A percentile compares a stretch with the other conserved stretches of the same genome.
Conservation (phyloP, 2,113 vertebrate genomes). For the Centropristis striata region DNA sequence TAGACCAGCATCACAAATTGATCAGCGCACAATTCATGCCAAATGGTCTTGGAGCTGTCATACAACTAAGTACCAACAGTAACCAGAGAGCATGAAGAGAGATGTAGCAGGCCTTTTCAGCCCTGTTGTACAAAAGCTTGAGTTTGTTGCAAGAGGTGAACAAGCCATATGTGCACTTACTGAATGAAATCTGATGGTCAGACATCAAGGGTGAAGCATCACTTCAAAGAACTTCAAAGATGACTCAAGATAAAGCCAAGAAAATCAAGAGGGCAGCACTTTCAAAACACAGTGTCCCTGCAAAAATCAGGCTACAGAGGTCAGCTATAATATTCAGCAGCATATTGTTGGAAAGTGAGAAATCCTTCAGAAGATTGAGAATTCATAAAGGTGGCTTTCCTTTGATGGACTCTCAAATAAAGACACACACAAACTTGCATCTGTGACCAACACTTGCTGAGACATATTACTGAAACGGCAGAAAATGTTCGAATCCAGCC, state of each 20-base stretch:
- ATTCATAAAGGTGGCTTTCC: background rate
- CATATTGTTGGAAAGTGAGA: background rate
- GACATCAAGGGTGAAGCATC: background rate
- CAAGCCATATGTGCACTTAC: background rate
- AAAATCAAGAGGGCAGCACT: background rate
- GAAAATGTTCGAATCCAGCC: background rate
- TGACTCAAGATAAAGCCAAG: background rate
- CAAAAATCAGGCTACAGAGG: background rate
- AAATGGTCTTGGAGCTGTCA: too few relatives aligned
- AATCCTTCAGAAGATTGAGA: background rate
- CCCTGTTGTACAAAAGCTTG: too few relatives aligned
- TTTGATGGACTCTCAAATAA: background rate
- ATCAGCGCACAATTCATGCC: too few relatives aligned
- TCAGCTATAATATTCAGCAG: background rate
- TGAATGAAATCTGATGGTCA: too few relatives aligned
- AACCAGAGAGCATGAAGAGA: too few relatives aligned
- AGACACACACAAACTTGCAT: too few relatives aligned
- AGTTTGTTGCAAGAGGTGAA: background rate
- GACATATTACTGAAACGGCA: background rate
- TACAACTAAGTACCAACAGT: too few relatives aligned
- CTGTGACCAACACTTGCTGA: too few relatives aligned
- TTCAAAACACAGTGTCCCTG: background rate
- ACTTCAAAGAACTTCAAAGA: too few relatives aligned
- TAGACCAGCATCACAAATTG: background rate
- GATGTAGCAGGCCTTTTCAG: too few relatives aligned